phyloP scores from a whole-genome alignment of 2,113 vertebrate genomes.

The Pseudorhombus dupliciocellatus region DNA sequence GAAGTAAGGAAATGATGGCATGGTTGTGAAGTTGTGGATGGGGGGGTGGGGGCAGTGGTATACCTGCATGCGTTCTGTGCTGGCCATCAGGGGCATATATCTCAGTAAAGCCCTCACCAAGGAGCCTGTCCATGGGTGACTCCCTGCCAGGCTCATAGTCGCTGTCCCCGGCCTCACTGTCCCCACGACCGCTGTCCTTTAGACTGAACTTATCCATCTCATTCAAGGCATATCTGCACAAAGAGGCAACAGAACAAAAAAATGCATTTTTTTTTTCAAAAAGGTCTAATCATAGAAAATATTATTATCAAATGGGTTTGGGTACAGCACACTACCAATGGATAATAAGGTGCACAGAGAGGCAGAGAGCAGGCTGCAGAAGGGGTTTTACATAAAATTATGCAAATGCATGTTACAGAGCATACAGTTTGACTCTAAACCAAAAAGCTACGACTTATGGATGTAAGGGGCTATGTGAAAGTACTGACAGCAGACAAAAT shows the following conservation, averaged over 20 bases:
- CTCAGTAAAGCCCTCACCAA: slow-evolving; percentile 96
- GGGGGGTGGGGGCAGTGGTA: slow-evolving; percentile 42
- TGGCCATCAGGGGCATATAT: slow-evolving; percentile 92
- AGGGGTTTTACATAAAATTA: slow-evolving; percentile 68
- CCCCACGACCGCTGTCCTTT: slow-evolving; percentile 97
- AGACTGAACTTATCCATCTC: slow-evolving; percentile 99
- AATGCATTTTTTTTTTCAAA: no score
- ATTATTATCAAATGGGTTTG: slow-evolving; percentile 5
- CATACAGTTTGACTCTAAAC: slow-evolving; percentile 50
- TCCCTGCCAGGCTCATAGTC: slow-evolving; percentile 97
- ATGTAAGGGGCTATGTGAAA: slow-evolving; percentile 1
- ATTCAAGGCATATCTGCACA: slow-evolving; percentile 91
- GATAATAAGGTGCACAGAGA: slow-evolving; percentile 45
- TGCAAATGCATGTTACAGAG: slow-evolving; percentile 53
- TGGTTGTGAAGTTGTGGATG: slow-evolving; percentile 1
- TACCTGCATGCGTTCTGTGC: slow-evolving; percentile 94
- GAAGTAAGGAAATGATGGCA: not conserved
- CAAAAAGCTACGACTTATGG: slow-evolving; percentile 17
- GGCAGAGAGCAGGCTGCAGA: slow-evolving; percentile 23
- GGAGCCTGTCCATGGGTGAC: slow-evolving; percentile 91
- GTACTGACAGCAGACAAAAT: slow-evolving; percentile 7
- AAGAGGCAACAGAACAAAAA: slow-evolving; percentile 31
- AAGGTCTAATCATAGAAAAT: slow-evolving; percentile 3
- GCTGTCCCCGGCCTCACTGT: slow-evolving; percentile 98
- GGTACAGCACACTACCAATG: slow-evolving; percentile 1